Conservation (phyloP, 2,888 invertebrate genomes). For the Melipona beecheii region DNA sequence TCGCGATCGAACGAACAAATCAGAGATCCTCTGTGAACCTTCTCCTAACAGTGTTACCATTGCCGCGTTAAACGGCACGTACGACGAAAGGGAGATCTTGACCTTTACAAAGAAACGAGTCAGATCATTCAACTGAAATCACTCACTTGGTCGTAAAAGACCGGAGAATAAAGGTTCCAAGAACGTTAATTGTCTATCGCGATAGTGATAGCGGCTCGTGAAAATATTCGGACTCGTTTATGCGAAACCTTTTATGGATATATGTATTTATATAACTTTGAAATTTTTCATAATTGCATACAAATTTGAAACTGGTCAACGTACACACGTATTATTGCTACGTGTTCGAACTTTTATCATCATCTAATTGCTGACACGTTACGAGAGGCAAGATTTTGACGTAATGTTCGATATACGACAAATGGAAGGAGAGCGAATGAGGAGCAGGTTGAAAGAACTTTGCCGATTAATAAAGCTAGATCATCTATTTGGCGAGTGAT, state of each 20-base stretch:
- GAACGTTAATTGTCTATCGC: conserved; percentile 38
- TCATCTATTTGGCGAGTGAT: not conserved
- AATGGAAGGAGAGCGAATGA: not conserved
- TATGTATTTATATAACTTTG: too few species aligned
- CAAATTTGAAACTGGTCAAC: too few species aligned
- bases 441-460: not conserved
- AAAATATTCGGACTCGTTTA: not conserved
- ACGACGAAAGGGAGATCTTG: not conserved
- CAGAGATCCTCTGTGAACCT: too few species aligned
- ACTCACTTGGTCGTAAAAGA: conserved; percentile 34
- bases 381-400: not conserved
- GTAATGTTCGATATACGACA: not conserved
- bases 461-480: conserved; percentile 12
- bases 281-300: too few species aligned
- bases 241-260: too few species aligned
- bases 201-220: conserved; percentile 8
- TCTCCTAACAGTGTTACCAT: too few species aligned
- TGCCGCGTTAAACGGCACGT: not conserved
- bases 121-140: conserved; percentile 7
- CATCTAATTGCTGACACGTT: not conserved
- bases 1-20: not conserved
- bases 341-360: too few species aligned
- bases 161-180: not conserved
- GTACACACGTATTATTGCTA: too few species aligned
- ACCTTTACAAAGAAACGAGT: conserved; percentile 6